These are phyloP conservation scores for Thaumatotibia leucotreta DNA, from an alignment of 1,140 invertebrate species.

Conservation along the genomic window DNA sequence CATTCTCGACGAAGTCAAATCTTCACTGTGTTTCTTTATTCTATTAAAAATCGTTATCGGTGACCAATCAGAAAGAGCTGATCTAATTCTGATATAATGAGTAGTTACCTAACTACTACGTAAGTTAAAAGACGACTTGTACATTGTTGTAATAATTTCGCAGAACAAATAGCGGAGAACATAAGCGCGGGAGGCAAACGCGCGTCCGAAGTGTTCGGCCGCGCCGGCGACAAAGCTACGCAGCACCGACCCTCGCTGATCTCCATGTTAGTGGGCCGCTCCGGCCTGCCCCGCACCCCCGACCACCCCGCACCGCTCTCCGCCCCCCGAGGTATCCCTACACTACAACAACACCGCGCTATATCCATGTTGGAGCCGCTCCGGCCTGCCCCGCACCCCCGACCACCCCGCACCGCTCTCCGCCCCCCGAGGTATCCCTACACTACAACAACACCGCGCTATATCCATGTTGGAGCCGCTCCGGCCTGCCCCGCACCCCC, in stretches of 20 bases:
- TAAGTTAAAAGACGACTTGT: too few relatives aligned
- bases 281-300: slow-evolving; percentile 70
- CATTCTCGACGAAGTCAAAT: too few relatives aligned
- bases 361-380: neutral
- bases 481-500: too few relatives aligned
- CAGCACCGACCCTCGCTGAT: slow-evolving; percentile 83
- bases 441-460: too few relatives aligned
- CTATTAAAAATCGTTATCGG: too few relatives aligned
- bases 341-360: neutral
- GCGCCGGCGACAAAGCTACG: slow-evolving; percentile 79
- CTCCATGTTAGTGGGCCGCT: slow-evolving; percentile 81
- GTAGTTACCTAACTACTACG: too few relatives aligned
- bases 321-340: slow-evolving; percentile 58
- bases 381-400: slow-evolving; percentile 36
- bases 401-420: neutral
- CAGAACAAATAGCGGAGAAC: slow-evolving; percentile 59
- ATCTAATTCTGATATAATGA: too few relatives aligned
- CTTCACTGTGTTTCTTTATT: too few relatives aligned
- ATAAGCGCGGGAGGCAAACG: slow-evolving; percentile 47
- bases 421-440: too few relatives aligned
- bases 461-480: too few relatives aligned
- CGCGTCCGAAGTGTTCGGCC: slow-evolving; percentile 57
- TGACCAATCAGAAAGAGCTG: too few relatives aligned
- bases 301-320: slow-evolving; percentile 66
- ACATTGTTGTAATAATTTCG: neutral